These are phyloP conservation scores for Lepus oiostolus DNA, from an alignment of 2,797 vertebrate genomes.

Conservation along the genomic window DNA sequence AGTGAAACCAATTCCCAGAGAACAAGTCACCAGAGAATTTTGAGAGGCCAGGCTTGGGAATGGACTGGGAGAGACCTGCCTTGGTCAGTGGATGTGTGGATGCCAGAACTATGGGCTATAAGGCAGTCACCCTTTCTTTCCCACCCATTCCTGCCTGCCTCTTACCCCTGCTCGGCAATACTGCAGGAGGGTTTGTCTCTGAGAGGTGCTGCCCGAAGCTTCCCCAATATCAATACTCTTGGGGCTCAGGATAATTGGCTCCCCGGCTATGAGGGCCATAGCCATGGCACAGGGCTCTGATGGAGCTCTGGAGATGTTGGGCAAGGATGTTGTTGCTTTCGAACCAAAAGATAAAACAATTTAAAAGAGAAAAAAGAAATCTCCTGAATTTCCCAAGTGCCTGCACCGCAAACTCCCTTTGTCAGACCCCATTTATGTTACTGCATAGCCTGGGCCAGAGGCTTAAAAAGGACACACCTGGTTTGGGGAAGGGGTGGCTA, in stretches of 20 bases:
- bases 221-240: conserved; percentile 58
- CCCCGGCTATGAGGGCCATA: conserved; percentile 47
- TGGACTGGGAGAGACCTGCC: conserved; percentile 38
- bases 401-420: conserved; percentile 75
- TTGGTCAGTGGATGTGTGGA: conserved; percentile 54
- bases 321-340: conserved; percentile 76
- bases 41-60: conserved; percentile 50
- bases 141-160: conserved; percentile 63
- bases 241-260: conserved; percentile 69
- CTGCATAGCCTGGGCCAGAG: conserved; percentile 90
- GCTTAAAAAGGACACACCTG: conserved; percentile 92
- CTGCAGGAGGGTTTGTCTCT: conserved; percentile 71
- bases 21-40: conserved; percentile 57
- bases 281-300: conserved; percentile 62
- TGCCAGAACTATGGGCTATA: conserved; percentile 65
- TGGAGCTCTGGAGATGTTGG: conserved; percentile 53
- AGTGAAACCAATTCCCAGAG: conserved; percentile 68
- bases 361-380: conserved; percentile 75
- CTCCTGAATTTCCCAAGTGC: conserved; percentile 85
- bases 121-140: conserved; percentile 63
- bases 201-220: conserved; percentile 74
- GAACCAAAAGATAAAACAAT: conserved; percentile 80
- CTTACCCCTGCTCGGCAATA: conserved; percentile 29
- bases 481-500: conserved; percentile 94
- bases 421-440: conserved; percentile 70